Evolutionary conservation across 2,797 vertebrate genomes (phyloP).

Genomic region (Anguilla megastoma): DNA sequence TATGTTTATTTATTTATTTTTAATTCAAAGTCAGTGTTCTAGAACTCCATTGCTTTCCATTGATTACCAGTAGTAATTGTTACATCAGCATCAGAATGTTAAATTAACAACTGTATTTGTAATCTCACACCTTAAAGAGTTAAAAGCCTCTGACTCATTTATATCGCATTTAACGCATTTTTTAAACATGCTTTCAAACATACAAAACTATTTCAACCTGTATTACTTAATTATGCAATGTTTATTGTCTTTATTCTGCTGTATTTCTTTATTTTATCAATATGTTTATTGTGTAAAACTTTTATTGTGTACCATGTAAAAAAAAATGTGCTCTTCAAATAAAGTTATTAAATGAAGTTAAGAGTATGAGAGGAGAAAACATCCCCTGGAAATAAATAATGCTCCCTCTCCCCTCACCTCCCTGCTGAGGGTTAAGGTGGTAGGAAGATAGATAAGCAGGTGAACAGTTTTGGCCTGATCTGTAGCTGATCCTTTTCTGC

Average conservation of each 20-base stretch:
- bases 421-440: background rate
- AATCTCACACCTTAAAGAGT: too few relatives aligned
- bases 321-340: too few relatives aligned
- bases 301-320: background rate
- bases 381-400: background rate
- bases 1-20: too few relatives aligned
- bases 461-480: background rate
- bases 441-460: background rate
- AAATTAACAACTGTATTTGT: too few relatives aligned
- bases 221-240: background rate
- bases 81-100: too few relatives aligned
- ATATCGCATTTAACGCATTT: background rate
- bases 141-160: background rate
- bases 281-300: background rate
- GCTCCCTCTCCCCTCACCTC: background rate
- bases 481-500: background rate
- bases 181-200: background rate
- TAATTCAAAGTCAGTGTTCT: background rate
- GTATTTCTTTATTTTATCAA: background rate
- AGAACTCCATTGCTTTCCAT: background rate
- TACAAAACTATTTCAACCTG: too few relatives aligned
- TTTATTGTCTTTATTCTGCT: background rate
- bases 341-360: background rate
- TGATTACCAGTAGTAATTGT: too few relatives aligned
- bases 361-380: background rate